Evolutionary conservation across 1,140 invertebrate genomes (phyloP).

Genomic region (Galleria mellonella): DNA sequence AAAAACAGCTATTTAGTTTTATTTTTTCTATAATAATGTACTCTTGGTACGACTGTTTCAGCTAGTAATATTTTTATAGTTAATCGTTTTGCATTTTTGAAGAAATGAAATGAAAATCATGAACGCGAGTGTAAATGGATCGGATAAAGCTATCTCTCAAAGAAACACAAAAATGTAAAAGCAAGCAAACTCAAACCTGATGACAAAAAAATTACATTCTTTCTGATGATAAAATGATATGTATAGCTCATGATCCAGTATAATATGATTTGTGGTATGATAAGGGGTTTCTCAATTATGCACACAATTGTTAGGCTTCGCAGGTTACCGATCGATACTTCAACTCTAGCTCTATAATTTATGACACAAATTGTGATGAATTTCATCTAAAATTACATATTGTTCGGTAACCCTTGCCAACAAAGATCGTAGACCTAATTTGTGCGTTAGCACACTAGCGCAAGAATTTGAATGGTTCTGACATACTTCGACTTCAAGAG

Average conservation of each 20-base stretch:
- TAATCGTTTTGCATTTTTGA: too few relatives aligned
- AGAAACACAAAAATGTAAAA: constrained; percentile 5
- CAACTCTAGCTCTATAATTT: neutral
- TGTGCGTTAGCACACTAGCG: constrained; percentile 75
- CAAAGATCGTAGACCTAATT: constrained; percentile 41
- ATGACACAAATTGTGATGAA: neutral
- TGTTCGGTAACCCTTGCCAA: constrained; percentile 54
- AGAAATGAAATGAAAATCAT: neutral
- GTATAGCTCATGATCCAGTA: constrained; percentile 10
- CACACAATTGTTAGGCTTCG: constrained; percentile 43
- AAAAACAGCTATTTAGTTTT: too few relatives aligned
- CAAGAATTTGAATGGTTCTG: constrained; percentile 62
- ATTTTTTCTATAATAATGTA: too few relatives aligned
- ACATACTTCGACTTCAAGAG: constrained; percentile 71
- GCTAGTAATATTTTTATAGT: too few relatives aligned
- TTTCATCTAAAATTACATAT: constrained; percentile 20
- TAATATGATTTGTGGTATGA: constrained; percentile 21
- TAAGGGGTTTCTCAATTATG: constrained; percentile 18
- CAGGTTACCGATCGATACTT: constrained; percentile 44
- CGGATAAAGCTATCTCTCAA: constrained; percentile 2
- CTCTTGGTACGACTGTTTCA: too few relatives aligned
- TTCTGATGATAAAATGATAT: neutral
- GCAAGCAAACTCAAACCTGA: constrained; percentile 6
- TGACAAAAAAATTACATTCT: neutral
- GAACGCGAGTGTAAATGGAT: constrained; percentile 1